Conservation (phyloP, 2,888 invertebrate genomes). For the Prosopocoilus inquinatus region DNA sequence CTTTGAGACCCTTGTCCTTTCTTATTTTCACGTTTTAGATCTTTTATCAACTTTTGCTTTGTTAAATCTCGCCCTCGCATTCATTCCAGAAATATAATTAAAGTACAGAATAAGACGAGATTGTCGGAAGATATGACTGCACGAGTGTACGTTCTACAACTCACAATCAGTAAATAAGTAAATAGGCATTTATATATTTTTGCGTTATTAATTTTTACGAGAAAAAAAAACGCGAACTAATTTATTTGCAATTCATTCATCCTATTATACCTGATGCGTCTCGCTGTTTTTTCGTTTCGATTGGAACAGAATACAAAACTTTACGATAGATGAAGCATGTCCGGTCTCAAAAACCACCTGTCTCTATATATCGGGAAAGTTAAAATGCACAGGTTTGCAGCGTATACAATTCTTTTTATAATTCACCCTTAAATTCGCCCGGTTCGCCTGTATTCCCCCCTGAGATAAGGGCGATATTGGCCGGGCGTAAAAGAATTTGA, state of each 20-base stretch:
- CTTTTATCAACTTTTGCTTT: slow-evolving; percentile 27
- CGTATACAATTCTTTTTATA: slow-evolving; percentile 24
- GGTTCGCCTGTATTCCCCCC: slow-evolving; percentile 21
- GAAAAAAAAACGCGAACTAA: not conserved
- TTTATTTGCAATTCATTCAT: slow-evolving; percentile 6
- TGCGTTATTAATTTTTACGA: not conserved
- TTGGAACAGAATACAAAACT: slow-evolving; percentile 11
- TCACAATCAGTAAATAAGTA: not conserved
- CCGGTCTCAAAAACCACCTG: slow-evolving; percentile 42
- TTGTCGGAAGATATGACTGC: not conserved
- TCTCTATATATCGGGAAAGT: slow-evolving; percentile 38
- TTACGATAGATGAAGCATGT: slow-evolving; percentile 28
- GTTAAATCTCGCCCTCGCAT: slow-evolving; percentile 27
- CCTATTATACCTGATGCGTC: not conserved
- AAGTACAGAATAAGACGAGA: not conserved
- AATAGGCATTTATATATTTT: not conserved
- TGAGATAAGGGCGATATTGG: slow-evolving; percentile 22
- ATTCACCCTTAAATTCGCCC: slow-evolving; percentile 26
- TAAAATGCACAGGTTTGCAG: slow-evolving; percentile 41
- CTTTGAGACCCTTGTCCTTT: slow-evolving; percentile 33
- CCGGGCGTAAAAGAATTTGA: slow-evolving; percentile 25
- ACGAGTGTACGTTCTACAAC: not conserved
- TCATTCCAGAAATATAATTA: slow-evolving; percentile 17
- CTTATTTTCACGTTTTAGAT: slow-evolving; percentile 28
- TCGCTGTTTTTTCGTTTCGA: not conserved